Conservation (phyloP, 2,888 invertebrate genomes). For the Resseliella maxima region DNA sequence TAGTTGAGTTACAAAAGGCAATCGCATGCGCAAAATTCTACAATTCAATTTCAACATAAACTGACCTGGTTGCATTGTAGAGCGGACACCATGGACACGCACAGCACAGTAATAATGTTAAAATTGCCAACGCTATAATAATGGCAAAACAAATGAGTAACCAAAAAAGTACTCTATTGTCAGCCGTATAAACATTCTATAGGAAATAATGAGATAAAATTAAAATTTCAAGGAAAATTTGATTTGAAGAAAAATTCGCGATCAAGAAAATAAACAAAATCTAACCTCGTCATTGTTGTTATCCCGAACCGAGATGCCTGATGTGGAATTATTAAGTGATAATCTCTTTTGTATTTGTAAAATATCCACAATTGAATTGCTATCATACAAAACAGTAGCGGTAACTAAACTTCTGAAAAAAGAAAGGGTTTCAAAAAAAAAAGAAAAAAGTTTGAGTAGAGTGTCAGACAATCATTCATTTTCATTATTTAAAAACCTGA, state of each 20-base stretch:
- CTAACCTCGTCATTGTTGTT: constrained; percentile 64
- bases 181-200: constrained; percentile 78
- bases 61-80: constrained; percentile 79
- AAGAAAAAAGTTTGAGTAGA: background rate
- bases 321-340: constrained; percentile 67
- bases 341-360: constrained; percentile 77
- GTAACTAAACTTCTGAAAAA: constrained; percentile 75
- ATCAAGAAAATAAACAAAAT: constrained; percentile 58
- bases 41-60: constrained; percentile 31
- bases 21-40: background rate
- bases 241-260: background rate
- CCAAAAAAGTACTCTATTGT: constrained; percentile 81
- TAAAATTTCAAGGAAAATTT: no score
- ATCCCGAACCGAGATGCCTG: constrained; percentile 65
- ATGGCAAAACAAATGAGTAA: constrained; percentile 80
- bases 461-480: constrained; percentile 34
- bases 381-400: constrained; percentile 76
- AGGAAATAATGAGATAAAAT: constrained; percentile 65
- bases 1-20: no score
- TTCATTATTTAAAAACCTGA: background rate
- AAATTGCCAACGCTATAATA: constrained; percentile 77
- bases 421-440: background rate
- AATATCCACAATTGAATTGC: constrained; percentile 76
- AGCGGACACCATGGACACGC: constrained; percentile 88
- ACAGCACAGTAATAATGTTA: constrained; percentile 82